Base-by-base conservation (phyloP, 2,113 vertebrate genomes). In the Oncorhynchus tshawytscha region DNA sequence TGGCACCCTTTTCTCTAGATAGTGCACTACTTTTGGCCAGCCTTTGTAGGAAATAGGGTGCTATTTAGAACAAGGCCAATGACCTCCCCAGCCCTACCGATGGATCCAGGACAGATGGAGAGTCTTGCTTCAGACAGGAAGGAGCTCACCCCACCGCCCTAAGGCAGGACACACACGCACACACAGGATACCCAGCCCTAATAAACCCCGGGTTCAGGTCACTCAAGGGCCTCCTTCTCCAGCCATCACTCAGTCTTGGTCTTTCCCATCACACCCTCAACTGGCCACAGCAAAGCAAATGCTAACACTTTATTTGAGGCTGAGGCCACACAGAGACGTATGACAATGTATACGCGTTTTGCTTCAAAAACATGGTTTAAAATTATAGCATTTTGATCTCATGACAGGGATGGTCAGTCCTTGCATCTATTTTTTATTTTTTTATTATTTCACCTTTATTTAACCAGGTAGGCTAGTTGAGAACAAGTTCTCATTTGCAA, bases 101-200 rank as follows among this genome's bases (percentile, higher is more conserved):
- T 24, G 24, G 25, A 66, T 15, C 24, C 64, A 15, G 11, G n/a
- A 27, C 64, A 66, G 22, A 66, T 29, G 22, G 64, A 66, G 64
- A 29, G 64, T 29, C 64, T 25, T 3, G n/a, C 9, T 15, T 27
- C 64, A 66, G 64, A 66, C 64, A 66, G 64, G 64, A 66, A 66
- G 64, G 4, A 27, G 9, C 25, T 66, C 60, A 64, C 24, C 60
- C 25, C 27, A 27, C 15, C 29, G 49, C 49, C 74, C 67, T 59
- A 27, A 29, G 29, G 67, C 74, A 76, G 74, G 67, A 70, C 68
- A 34, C 51, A 18, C 66, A 39, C 49, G 15, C 51, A 54, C 51
- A 54, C 51, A 54, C 51, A 54, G 51, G 62, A 29, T 20, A 15
- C 71, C 24, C 64, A 62, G 34, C 62, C 73, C 62, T 67, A 62